phyloP scores from a whole-genome alignment of 1,140 invertebrate species.

The Leptopilina boulardi region DNA sequence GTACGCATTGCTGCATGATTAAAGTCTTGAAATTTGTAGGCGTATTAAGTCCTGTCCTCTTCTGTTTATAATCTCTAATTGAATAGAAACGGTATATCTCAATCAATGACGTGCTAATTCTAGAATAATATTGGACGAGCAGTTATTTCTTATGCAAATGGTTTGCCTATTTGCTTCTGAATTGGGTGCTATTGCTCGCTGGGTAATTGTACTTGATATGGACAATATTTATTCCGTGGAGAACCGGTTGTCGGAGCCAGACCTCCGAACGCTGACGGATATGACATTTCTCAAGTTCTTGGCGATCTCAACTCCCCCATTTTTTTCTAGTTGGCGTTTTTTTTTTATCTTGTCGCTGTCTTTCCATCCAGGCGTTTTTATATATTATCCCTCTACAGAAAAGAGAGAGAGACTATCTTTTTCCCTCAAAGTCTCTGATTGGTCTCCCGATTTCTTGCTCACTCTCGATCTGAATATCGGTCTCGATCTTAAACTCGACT shows the following conservation, averaged over 20 bases:
- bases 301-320: slow-evolving; percentile 2
- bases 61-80: not conserved
- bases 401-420: too few species aligned
- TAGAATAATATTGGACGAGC: slow-evolving; percentile 29
- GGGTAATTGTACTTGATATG: slow-evolving; percentile 45
- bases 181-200: slow-evolving; percentile 47
- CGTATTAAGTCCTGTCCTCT: slow-evolving; percentile 31
- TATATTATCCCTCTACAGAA: not conserved
- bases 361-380: slow-evolving; percentile 6
- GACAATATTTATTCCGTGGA: slow-evolving; percentile 41
- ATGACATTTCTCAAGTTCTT: slow-evolving; percentile 71
- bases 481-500: slow-evolving; percentile 50
- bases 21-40: slow-evolving; percentile 39
- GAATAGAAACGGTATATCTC: not conserved
- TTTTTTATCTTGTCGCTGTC: slow-evolving; percentile 43
- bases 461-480: slow-evolving; percentile 41
- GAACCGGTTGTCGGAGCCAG: slow-evolving; percentile 50
- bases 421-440: too few species aligned
- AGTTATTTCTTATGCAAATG: slow-evolving; percentile 60
- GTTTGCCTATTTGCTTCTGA: slow-evolving; percentile 23
- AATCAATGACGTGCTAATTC: slow-evolving; percentile 36
- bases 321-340: slow-evolving; percentile 32
- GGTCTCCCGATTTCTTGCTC: slow-evolving; percentile 24
- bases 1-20: slow-evolving; percentile 51
- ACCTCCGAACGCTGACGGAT: slow-evolving; percentile 66